Evolutionary conservation across 2,888 invertebrate genomes (phyloP).

Genomic region (Neoaliturus tenellus): DNA sequence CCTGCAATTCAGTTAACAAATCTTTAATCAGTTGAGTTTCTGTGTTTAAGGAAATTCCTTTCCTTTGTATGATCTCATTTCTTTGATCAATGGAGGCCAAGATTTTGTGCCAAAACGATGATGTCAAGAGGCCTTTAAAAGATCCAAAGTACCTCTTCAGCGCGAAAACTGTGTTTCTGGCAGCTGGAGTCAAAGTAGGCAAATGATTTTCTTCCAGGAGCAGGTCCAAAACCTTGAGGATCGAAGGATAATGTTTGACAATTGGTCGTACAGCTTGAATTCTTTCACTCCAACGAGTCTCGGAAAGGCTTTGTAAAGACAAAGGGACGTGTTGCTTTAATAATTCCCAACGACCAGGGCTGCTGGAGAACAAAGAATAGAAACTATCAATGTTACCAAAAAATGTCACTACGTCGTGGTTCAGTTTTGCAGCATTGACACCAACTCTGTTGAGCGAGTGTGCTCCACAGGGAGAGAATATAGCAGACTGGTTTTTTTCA

Average conservation of each 20-base stretch:
- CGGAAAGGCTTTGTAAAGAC: slow-evolving; percentile 46
- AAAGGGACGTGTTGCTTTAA: slow-evolving; percentile 32
- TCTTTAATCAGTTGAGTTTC: no score
- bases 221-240: slow-evolving; percentile 51
- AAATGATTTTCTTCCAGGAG: slow-evolving; percentile 52
- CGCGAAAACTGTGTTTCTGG: slow-evolving; percentile 42
- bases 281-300: slow-evolving; percentile 49
- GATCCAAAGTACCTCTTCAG: slow-evolving; percentile 43
- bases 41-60: no score
- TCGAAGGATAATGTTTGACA: slow-evolving; percentile 48
- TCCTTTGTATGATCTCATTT: no score
- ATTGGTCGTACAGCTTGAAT: slow-evolving; percentile 32
- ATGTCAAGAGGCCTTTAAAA: slow-evolving; percentile 35
- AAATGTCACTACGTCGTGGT: slow-evolving; percentile 4
- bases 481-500: slow-evolving; percentile 41
- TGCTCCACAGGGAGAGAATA: slow-evolving; percentile 45
- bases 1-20: slow-evolving; percentile 37
- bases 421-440: slow-evolving; percentile 41
- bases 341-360: slow-evolving; percentile 41
- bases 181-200: slow-evolving; percentile 48
- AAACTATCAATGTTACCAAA: slow-evolving; percentile 43
- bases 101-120: slow-evolving; percentile 57
- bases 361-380: slow-evolving; percentile 38
- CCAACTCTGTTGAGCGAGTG: slow-evolving; percentile 36
- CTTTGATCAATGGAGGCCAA: no score